phyloP scores from a whole-genome alignment of 1,140 invertebrate genomes.

The Leptinotarsa lineolata region DNA sequence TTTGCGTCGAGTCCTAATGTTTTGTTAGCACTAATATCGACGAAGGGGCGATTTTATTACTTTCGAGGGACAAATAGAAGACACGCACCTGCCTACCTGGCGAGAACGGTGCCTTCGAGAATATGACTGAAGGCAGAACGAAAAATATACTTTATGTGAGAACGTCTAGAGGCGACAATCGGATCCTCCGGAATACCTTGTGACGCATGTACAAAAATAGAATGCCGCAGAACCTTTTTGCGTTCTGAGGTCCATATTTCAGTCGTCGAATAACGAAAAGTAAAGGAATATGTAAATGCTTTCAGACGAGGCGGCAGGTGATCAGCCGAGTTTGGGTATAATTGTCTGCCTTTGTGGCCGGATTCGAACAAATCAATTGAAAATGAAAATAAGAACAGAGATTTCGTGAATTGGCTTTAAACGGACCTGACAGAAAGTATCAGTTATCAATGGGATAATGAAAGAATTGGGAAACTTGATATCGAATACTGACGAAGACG shows the following conservation, averaged over 20 bases:
- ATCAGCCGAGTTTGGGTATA: neutral
- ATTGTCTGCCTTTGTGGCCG: conserved; percentile 4
- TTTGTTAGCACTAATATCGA: conserved; percentile 8
- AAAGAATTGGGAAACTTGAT: no score
- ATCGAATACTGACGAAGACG: no score
- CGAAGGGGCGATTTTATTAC: conserved; percentile 5
- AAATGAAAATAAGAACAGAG: neutral
- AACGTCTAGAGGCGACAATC: neutral
- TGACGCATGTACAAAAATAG: neutral
- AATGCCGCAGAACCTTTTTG: neutral
- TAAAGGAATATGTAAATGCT: conserved; percentile 4
- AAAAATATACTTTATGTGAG: neutral
- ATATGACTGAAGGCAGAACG: neutral
- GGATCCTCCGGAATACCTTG: neutral
- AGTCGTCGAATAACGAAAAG: neutral
- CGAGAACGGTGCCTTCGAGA: neutral
- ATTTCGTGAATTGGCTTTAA: neutral
- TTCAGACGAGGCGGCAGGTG: neutral
- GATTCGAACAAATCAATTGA: neutral
- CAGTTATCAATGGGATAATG: no score
- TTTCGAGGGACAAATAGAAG: neutral
- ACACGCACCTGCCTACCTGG: neutral
- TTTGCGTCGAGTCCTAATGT: neutral
- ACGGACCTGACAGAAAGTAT: neutral
- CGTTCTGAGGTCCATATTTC: neutral